These are phyloP conservation scores for Pseudopleuronectes americanus DNA, from an alignment of 2,797 vertebrate genomes.

Conservation along the genomic window DNA sequence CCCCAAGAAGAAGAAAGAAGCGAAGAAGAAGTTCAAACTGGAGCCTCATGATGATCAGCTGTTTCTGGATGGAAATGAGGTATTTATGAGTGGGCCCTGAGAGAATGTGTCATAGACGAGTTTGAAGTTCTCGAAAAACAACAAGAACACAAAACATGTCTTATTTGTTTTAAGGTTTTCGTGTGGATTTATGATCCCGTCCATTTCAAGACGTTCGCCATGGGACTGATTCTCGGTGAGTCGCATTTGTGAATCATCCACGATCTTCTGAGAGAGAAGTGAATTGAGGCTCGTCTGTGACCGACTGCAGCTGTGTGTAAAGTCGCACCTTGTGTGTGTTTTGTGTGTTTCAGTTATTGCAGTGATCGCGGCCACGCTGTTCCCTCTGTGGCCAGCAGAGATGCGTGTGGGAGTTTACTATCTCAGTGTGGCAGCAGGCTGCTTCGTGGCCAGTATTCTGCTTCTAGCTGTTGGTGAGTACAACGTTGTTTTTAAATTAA, in stretches of 20 bases:
- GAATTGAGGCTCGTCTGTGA: background rate
- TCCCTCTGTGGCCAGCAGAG: conserved; percentile 98
- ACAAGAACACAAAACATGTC: background rate
- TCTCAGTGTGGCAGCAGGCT: conserved; percentile 96
- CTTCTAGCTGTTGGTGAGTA: conserved; percentile 96
- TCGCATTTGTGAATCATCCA: conserved; percentile 27
- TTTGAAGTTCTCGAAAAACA: background rate
- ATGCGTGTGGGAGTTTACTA: conserved; percentile 99
- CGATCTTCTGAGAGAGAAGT: background rate
- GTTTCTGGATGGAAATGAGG: conserved; percentile 98
- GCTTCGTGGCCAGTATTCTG: conserved; percentile 98
- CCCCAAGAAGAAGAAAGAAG: conserved; percentile 97
- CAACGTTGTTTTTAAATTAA: conserved; percentile 24
- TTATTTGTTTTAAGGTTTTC: conserved; percentile 87
- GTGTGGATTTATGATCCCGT: conserved; percentile 99
- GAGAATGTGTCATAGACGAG: background rate
- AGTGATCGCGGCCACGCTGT: conserved; percentile 97
- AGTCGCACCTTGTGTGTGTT: background rate
- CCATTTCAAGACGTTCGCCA: conserved; percentile 98
- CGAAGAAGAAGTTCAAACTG: conserved; percentile 98
- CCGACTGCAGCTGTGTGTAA: background rate
- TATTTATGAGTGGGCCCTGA: conserved; percentile 52
- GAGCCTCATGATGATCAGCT: conserved; percentile 97
- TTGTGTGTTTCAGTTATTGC: conserved; percentile 88
- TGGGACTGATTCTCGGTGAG: conserved; percentile 98